Evolutionary conservation across 2,113 vertebrate species (phyloP).

Genomic region (Gallinago paraguaiae): DNA sequence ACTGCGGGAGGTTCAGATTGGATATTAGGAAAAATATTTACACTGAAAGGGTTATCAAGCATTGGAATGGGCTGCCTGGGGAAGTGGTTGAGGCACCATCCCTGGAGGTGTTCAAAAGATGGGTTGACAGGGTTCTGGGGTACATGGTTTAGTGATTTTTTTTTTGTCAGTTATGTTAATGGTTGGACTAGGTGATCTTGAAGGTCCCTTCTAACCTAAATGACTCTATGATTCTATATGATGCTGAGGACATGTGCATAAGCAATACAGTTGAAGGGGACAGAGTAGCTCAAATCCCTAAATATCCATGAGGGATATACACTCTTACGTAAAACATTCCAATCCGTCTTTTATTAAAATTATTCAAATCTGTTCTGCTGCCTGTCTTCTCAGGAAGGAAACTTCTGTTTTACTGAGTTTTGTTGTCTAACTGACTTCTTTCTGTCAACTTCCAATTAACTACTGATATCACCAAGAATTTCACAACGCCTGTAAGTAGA

Average conservation of each 20-base stretch:
- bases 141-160: too few relatives aligned
- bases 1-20: too few relatives aligned
- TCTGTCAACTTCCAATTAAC: not conserved
- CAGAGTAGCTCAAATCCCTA: not conserved
- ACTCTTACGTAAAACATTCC: rapidly evolving
- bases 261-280: not conserved
- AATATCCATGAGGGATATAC: not conserved
- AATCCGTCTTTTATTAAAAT: not conserved
- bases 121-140: too few relatives aligned
- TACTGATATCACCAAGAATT: not conserved
- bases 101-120: too few relatives aligned
- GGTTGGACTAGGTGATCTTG: too few relatives aligned
- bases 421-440: not conserved
- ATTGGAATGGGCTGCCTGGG: too few relatives aligned
- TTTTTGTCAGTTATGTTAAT: too few relatives aligned
- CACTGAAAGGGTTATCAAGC: too few relatives aligned
- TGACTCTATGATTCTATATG: not conserved
- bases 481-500: not conserved
- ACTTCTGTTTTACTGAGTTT: not conserved
- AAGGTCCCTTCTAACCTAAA: too few relatives aligned
- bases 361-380: not conserved
- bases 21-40: too few relatives aligned
- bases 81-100: too few relatives aligned
- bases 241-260: not conserved
- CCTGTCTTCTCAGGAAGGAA: not conserved